Evolutionary conservation across 2,888 invertebrate genomes (phyloP), one percentile per base, ranked within the genome.

Genomic region (Seira musarum): DNA sequence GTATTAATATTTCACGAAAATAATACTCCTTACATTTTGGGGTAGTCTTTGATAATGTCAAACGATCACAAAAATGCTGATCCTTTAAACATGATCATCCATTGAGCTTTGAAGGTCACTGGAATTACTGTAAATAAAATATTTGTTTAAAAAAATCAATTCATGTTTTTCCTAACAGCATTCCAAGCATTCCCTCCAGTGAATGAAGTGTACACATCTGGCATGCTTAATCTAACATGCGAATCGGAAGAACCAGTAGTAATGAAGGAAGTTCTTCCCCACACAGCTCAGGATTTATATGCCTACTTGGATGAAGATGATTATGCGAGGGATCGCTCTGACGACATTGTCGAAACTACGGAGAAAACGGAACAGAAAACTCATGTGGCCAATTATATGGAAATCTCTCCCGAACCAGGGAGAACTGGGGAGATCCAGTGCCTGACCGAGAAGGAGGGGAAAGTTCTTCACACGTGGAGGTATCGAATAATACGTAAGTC

Each of bases 341-440:
- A 83, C 22, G 83, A 83, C 10, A 81, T 84, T 60, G 76, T 76
- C 0, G 82, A 82, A 40, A 81, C 79, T 8, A 72, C 81, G 0
- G 84, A 84, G 24, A 74, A 68, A 60, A 82, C 73, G 2, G 84
- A 82, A 21, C 25, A 76, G 17, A 82, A 79, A 46, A 60, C 76
- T 2, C 84, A 84, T 71, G 79, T 84, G 3, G 82, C 82, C 17
- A 84, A 84, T 53, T 82, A 83, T 53, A 46, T 84, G 66, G 84
- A 84, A 60, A 67, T 75, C 49, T 71, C 75, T 40, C 82, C 82
- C 0, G 74, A 64, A 6, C 79, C 81, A 2, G 84, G 84, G 2
- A 74, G 73, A 61, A 81, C 68, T n/a, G 84, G 84, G 10, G 84
- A 84, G 65, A 81, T 84, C 24, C 82, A 84, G 61, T 84, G 84